A percentile compares a stretch with the other conserved stretches of the same genome.
Evolutionary conservation across 2,888 invertebrate species (phyloP).

Genomic region (Cryptocephalus primarius): DNA sequence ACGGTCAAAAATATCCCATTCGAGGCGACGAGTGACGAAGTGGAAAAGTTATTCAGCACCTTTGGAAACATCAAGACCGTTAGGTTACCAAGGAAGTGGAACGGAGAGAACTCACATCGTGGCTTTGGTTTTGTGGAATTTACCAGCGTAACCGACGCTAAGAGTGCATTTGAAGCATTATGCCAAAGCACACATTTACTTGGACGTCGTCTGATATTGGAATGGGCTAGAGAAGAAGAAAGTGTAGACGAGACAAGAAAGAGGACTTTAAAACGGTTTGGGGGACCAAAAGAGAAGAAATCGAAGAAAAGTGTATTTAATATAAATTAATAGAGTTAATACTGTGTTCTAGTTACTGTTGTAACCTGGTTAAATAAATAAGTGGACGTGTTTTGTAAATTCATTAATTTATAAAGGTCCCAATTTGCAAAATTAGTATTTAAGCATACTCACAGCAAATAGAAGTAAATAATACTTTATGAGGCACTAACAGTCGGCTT

Average conservation of each 20-base stretch:
- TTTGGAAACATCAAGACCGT: constrained; percentile 90
- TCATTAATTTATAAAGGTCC: no score
- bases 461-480: no score
- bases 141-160: constrained; percentile 74
- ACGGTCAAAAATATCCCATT: constrained; percentile 92
- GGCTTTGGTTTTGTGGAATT: constrained; percentile 98
- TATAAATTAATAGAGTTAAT: constrained; percentile 20
- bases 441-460: no score
- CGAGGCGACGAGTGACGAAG: constrained; percentile 75
- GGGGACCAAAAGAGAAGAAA: constrained; percentile 31
- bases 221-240: constrained; percentile 84
- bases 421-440: no score
- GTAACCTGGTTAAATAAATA: no score
- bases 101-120: constrained; percentile 65
- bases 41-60: constrained; percentile 45
- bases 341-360: neutral
- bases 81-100: constrained; percentile 81
- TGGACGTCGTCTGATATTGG: constrained; percentile 85
- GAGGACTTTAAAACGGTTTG: constrained; percentile 66
- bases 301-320: constrained; percentile 40
- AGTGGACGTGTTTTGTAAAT: no score
- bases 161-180: constrained; percentile 87
- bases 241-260: constrained; percentile 71
- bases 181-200: constrained; percentile 96
- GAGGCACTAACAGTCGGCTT: no score